Conservation (phyloP, 2,797 vertebrate genomes). For the Pseudopleuronectes americanus region DNA sequence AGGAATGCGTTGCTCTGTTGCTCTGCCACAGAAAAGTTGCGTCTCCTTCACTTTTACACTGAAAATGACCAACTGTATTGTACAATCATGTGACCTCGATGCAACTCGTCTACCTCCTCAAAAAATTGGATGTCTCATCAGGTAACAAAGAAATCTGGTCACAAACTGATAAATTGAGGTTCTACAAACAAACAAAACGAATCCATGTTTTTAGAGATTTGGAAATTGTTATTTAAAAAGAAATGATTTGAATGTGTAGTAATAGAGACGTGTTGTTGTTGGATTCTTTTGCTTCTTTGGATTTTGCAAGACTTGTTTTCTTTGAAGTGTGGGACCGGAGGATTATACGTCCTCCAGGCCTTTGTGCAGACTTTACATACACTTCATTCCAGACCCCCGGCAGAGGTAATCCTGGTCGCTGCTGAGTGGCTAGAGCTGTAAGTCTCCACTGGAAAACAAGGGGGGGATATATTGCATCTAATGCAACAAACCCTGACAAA, state of each 20-base stretch:
- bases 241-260: constrained; percentile 7
- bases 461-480: background rate
- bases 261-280: background rate
- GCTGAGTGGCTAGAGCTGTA: background rate
- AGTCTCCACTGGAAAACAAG: background rate
- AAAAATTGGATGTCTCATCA: background rate
- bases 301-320: constrained; percentile 30
- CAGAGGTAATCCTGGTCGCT: background rate
- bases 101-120: constrained; percentile 65
- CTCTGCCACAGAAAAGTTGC: background rate
- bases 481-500: background rate
- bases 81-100: constrained; percentile 25
- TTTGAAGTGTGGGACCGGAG: constrained; percentile 9
- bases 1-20: constrained; percentile 3
- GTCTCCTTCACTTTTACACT: constrained; percentile 5
- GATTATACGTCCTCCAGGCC: background rate
- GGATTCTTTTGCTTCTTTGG: constrained; percentile 4
- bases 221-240: constrained; percentile 19
- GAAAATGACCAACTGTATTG: constrained; percentile 34
- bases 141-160: too few species aligned
- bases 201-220: background rate
- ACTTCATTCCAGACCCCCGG: background rate
- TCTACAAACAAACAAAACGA: too few species aligned
- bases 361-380: constrained; percentile 11
- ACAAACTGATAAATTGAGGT: too few species aligned